Evolutionary conservation across 1,140 invertebrate species (phyloP).

Genomic region (Caligus rogercresseyi): DNA sequence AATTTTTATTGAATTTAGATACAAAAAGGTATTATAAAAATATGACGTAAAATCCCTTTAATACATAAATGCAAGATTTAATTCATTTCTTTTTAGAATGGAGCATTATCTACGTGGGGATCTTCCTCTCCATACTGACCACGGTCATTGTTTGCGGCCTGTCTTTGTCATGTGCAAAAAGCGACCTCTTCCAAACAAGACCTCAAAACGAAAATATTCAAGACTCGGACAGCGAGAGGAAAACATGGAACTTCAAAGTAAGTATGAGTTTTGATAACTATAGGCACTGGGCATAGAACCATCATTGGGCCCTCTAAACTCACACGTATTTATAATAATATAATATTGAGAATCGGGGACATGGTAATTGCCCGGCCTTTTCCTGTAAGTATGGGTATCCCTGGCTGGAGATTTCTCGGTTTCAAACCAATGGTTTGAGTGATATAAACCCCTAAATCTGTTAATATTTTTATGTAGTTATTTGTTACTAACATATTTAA

Average conservation of each 20-base stretch:
- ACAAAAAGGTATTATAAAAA: background rate
- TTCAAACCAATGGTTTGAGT: too few relatives aligned
- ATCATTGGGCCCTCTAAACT: too few relatives aligned
- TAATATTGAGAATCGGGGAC: too few relatives aligned
- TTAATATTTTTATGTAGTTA: background rate
- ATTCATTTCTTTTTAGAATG: conserved; percentile 42
- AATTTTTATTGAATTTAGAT: conserved; percentile 21
- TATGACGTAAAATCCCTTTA: background rate
- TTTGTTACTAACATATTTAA: too few relatives aligned
- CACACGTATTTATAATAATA: too few relatives aligned
- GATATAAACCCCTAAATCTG: too few relatives aligned
- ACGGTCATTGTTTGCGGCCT: conserved; percentile 35
- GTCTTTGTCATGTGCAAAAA: conserved; percentile 2
- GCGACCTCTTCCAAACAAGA: background rate
- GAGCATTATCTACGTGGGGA: conserved; percentile 69
- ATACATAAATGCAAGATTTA: background rate
- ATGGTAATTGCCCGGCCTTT: too few relatives aligned
- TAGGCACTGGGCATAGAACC: too few relatives aligned
- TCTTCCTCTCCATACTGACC: conserved; percentile 45
- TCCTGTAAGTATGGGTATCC: too few relatives aligned
- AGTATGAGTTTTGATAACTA: background rate
- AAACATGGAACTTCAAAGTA: conserved; percentile 11
- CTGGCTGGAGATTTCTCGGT: too few relatives aligned
- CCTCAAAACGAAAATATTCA: background rate
- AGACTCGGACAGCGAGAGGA: background rate